Evolutionary conservation across 92 coral and sea anemone species (phyloP).

Genomic region (Plumapathes pennacea): DNA sequence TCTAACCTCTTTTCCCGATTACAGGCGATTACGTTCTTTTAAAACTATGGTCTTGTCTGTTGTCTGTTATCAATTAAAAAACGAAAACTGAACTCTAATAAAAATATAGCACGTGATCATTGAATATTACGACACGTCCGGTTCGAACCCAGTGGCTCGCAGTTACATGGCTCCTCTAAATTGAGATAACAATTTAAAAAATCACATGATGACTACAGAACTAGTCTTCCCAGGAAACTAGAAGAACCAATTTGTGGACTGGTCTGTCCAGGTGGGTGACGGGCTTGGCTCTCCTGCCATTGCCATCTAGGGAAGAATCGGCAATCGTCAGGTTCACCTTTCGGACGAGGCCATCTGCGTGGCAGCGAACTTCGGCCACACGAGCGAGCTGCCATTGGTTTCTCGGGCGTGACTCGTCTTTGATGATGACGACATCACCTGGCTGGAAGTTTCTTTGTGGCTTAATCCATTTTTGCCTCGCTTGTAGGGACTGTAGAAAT

Average conservation of each 20-base stretch:
- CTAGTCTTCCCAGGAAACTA: constrained; percentile 2
- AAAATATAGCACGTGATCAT: too few species aligned
- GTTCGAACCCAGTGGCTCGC: too few species aligned
- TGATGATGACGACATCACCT: constrained; percentile 26
- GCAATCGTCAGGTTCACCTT: constrained; percentile 19
- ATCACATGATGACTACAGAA: too few species aligned
- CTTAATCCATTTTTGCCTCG: constrained; percentile 15
- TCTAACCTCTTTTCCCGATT: too few species aligned
- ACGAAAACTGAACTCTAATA: too few species aligned
- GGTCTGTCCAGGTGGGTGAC: constrained; percentile 7
- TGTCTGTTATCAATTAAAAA: too few species aligned
- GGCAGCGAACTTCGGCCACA: constrained; percentile 1
- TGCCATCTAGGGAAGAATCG: not conserved
- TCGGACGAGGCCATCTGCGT: constrained; percentile 16
- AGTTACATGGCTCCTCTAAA: too few species aligned
- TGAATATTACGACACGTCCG: too few species aligned
- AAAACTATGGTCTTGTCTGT: too few species aligned
- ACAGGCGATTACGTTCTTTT: too few species aligned
- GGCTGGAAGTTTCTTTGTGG: constrained; percentile 17
- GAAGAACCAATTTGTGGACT: constrained; percentile 16
- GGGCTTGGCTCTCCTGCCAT: constrained; percentile 17
- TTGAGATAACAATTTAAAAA: too few species aligned
- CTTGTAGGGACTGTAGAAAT: not conserved
- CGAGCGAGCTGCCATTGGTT: constrained; percentile 17
- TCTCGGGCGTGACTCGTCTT: constrained; percentile 9